These are phyloP conservation scores for Scaptomyza tumidula DNA, from an alignment of 2,888 invertebrate species.

Conservation along the genomic window DNA sequence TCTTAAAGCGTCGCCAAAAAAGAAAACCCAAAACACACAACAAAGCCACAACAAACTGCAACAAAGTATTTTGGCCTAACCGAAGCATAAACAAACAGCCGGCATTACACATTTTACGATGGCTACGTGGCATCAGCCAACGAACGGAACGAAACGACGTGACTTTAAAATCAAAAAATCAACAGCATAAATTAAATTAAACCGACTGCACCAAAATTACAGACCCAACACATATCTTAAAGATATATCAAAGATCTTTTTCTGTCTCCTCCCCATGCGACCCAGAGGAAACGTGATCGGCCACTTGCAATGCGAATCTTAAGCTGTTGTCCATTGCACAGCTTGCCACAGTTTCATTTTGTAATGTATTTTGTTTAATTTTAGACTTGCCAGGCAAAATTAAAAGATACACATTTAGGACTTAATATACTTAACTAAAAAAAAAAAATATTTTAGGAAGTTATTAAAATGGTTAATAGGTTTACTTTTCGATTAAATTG, in stretches of 20 bases:
- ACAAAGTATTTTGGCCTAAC: conserved; percentile 46
- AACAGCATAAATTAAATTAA: conserved; percentile 56
- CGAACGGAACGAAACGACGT: conserved; percentile 45
- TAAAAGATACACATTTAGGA: conserved; percentile 4
- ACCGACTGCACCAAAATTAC: conserved; percentile 51
- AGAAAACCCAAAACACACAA: neutral
- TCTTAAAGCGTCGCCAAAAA: conserved; percentile 23
- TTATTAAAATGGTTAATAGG: neutral
- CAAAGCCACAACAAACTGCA: conserved; percentile 38
- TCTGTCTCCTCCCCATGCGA: conserved; percentile 2
- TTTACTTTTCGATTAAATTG: neutral
- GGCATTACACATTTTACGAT: conserved; percentile 56
- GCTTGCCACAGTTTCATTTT: conserved; percentile 23
- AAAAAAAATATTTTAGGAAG: neutral
- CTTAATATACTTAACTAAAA: conserved; percentile 8
- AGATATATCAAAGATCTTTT: conserved; percentile 52
- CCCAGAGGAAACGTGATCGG: conserved; percentile 71
- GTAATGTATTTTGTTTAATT: conserved; percentile 14
- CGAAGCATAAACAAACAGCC: conserved; percentile 44
- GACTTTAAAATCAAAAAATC: conserved; percentile 46
- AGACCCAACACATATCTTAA: conserved; percentile 35
- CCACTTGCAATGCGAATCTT: conserved; percentile 53
- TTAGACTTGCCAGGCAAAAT: neutral
- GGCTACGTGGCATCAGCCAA: conserved; percentile 45
- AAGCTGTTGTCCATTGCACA: conserved; percentile 21